Conservation (phyloP, 2,113 vertebrate species). For the Oncorhynchus kisutch region DNA sequence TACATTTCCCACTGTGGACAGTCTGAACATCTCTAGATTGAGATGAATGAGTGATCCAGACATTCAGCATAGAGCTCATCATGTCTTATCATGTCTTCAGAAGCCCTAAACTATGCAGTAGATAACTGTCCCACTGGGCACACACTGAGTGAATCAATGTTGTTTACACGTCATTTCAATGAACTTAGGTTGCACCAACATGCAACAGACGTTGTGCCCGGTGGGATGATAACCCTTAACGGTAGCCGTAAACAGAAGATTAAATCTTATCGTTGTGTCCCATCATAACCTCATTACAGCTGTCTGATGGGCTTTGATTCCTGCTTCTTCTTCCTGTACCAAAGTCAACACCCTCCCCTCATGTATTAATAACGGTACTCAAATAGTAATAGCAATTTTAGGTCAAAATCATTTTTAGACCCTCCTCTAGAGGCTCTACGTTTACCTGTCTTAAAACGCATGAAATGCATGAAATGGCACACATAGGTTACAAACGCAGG, state of each 20-base stretch:
- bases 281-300: constrained; percentile 15
- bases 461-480: neutral
- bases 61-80: too few relatives aligned
- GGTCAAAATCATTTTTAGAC: neutral
- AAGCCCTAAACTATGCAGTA: neutral
- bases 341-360: neutral
- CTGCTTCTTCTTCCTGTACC: constrained; percentile 1
- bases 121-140: neutral
- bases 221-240: neutral
- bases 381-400: neutral
- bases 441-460: neutral
- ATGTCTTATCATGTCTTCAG: neutral
- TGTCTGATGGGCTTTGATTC: constrained; percentile 1
- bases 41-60: too few relatives aligned
- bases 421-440: neutral
- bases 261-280: neutral
- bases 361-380: neutral
- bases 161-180: too few relatives aligned
- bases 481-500: neutral
- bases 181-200: too few relatives aligned
- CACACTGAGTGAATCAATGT: too few relatives aligned
- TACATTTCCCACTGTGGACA: too few relatives aligned
- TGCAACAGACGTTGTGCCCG: too few relatives aligned
- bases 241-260: neutral
- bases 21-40: too few relatives aligned